Base-by-base conservation (phyloP, 2,888 invertebrate species). In the Atethmia centrago region DNA sequence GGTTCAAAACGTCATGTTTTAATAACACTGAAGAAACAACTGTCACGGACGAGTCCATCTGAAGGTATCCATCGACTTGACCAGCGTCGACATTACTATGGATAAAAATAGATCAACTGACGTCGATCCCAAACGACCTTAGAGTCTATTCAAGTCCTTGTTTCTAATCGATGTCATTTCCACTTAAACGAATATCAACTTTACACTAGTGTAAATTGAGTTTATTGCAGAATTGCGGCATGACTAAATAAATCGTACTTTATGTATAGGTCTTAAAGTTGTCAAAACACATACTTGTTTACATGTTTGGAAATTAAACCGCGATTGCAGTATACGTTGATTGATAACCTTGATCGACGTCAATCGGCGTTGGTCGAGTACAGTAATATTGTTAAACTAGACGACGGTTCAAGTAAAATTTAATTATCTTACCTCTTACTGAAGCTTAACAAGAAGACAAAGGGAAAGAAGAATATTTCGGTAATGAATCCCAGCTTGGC, bases 401-500 rank as follows among this genome's bases (percentile, higher is more conserved):
- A 62, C 8, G 14, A 28, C 28, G 2, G 21, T 28, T 47, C 9
- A 63, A 21, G 4, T 63, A 16, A 47, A 31, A 16, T 10, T 64
- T 10, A 31, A n/a, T 63, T 16, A 63, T 64, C 74, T 74, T 80
- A 88, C 88, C 85, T 87, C 28, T 85, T 88, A 3, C 92, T 1
- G 12, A 94, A 95, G 75, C 92, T 93, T 0, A 93, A 81, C n/a
- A 95, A 90, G 62, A 93, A 91, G 5, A 93, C 2, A 1, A 94
- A 86, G 56, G 96, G 97, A 31, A 96, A 88, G 1, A 95, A 68
- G 16, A 92, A 74, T 42, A 91, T 90, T 82, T 97, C 96, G 0
- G 97, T 72, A 87, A 97, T 93, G 31, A 97, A 95, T 0, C 96
- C 91, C 81, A 97, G 96, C 79, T 97, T 95, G 66, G 94, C 92